Base-by-base conservation (phyloP, 2,888 invertebrate genomes). In the Blastobasis lacticolella region DNA sequence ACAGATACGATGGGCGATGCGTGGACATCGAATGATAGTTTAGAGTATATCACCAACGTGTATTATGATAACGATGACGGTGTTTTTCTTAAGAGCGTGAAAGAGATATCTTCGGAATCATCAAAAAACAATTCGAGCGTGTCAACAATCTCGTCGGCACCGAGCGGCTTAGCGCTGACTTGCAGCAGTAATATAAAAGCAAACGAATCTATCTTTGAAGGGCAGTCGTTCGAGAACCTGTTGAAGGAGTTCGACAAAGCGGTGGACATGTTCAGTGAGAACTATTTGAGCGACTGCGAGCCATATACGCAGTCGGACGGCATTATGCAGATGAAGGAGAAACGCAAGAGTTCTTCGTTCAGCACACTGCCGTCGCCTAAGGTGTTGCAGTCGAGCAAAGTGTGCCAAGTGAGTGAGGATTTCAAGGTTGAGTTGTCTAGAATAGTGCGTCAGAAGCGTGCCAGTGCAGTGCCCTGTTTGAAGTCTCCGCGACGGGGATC, bases 211-310 rank as follows among this genome's bases (percentile, higher is more conserved):
- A 76, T 88, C 37, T 72, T 87, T 49, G 78, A 81, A 50, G 62
- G 73, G 0, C 75, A 73, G 50, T 88, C 88, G 0, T 79, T 87
- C 0, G 75, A 79, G 54, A 73, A 85, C 51, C 69, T 88, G 2
- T 58, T 87, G 8, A 69, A 78, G 0, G 84, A 88, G 51, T 88
- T 88, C 57, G 69, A 86, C 10, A 84, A 79, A 64, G 73, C 83
- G 0, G 79, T 87, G n/a, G 86, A 86, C 38, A 57, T 83, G 65
- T 87, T 88, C 54, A 80, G 81, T 61, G 88, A 88, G 59, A 81
- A 67, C 57, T 88, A 88, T 55, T 53, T 78, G 42, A 88, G 88
- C 69, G 88, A 88, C 64, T 73, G 81, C 57, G 88, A 88, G 59
- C 75, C 84, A 0, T 88, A 88, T 45, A 85, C 85, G 0, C 79